Percentiles rank a stretch among this genome's conserved stretches.
Evolutionary conservation across 2,888 invertebrate genomes (phyloP).

Genomic region (Apantesis nais): DNA sequence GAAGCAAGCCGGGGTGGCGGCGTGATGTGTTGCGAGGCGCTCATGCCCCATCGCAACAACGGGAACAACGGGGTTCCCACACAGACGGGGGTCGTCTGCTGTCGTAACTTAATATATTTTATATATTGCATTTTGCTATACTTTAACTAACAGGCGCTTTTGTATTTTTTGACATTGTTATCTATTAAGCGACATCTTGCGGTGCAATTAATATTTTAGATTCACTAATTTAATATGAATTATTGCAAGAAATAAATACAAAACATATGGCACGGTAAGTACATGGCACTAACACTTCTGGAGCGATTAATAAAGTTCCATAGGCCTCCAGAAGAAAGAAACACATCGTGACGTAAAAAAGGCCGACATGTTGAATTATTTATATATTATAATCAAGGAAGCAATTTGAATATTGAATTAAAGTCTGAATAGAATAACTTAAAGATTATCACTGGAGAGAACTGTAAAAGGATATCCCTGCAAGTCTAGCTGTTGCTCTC

Average conservation of each 20-base stretch:
- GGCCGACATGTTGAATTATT: constrained; percentile 19
- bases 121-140: constrained; percentile 28
- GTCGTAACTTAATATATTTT: too few species aligned
- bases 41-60: too few species aligned
- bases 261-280: background rate
- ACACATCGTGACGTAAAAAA: constrained; percentile 12
- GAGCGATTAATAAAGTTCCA: constrained; percentile 6
- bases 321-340: constrained; percentile 7
- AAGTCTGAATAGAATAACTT: constrained; percentile 8
- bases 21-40: too few species aligned
- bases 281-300: background rate
- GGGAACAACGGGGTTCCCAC: too few species aligned
- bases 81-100: too few species aligned
- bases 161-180: too few species aligned
- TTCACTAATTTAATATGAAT: background rate
- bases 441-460: constrained; percentile 3
- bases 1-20: too few species aligned
- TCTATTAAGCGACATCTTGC: background rate
- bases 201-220: background rate
- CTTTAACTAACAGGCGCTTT: constrained; percentile 36
- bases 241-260: background rate
- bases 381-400: constrained; percentile 17
- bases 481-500: background rate
- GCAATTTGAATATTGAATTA: constrained; percentile 12
- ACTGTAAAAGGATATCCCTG: background rate